Conservation (phyloP, 2,797 vertebrate genomes). For the Lophotriccus pileatus region DNA sequence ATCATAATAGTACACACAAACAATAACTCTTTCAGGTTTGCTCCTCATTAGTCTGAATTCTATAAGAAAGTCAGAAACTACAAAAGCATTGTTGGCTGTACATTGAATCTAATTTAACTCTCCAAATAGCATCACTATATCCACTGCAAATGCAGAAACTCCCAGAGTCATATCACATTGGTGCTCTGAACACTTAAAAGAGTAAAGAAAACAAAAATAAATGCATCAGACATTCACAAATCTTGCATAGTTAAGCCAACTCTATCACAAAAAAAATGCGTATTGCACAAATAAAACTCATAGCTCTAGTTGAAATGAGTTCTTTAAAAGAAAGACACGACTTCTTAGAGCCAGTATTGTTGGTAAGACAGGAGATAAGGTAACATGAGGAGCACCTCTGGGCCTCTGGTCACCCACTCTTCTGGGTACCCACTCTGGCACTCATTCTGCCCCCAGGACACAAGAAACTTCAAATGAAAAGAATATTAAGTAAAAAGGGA, state of each 20-base stretch:
- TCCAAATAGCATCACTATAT: background rate
- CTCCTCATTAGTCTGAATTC: background rate
- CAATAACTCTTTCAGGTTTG: background rate
- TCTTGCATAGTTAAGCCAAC: background rate
- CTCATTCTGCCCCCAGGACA: background rate
- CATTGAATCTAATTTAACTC: background rate
- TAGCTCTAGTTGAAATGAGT: background rate
- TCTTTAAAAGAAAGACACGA: background rate
- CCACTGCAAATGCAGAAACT: background rate
- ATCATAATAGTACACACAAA: background rate
- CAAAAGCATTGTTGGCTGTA: background rate
- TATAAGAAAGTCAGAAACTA: background rate
- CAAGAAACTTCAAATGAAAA: background rate
- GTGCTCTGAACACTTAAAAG: background rate
- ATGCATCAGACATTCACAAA: background rate
- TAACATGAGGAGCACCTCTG: background rate
- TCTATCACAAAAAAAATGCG: background rate
- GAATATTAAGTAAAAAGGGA: background rate
- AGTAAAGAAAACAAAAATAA: background rate
- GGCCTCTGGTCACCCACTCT: background rate
- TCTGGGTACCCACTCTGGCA: background rate
- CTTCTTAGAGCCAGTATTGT: background rate
- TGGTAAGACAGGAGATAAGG: background rate
- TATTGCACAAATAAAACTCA: background rate
- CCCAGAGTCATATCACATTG: fast-evolving